phyloP scores from a whole-genome alignment of 1,140 invertebrate species.

The Anastrepha obliqua region DNA sequence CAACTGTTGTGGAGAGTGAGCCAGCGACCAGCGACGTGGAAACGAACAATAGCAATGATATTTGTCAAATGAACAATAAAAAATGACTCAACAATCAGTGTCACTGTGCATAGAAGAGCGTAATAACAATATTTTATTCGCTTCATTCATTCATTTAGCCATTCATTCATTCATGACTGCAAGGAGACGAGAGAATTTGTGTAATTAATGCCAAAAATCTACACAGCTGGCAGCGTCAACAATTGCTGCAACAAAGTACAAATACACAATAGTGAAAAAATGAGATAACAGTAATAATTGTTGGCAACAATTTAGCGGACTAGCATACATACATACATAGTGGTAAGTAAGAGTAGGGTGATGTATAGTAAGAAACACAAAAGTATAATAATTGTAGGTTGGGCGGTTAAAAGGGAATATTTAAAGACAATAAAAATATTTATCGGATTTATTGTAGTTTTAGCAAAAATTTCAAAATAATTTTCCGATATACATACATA shows the following conservation, averaged over 20 bases:
- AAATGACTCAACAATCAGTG: neutral
- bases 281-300: neutral
- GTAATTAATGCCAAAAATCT: neutral
- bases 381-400: too few species aligned
- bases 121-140: too few species aligned
- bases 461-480: too few species aligned
- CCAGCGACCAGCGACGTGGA: neutral
- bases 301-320: neutral
- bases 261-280: neutral
- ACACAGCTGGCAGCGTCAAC: neutral
- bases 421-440: too few species aligned
- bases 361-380: too few species aligned
- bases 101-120: too few species aligned
- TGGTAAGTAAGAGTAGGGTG: neutral
- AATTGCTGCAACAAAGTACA: slow-evolving; percentile 3
- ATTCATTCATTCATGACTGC: neutral
- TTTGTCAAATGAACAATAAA: neutral
- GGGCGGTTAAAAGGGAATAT: too few species aligned
- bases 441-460: too few species aligned
- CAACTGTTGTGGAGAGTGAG: neutral
- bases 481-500: too few species aligned
- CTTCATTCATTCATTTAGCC: neutral
- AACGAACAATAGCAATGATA: neutral
- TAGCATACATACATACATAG: neutral
- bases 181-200: neutral